A percentile compares a stretch with the other conserved stretches of the same genome.
Conservation (phyloP, 2,888 invertebrate genomes). For the Cephus spinipes region DNA sequence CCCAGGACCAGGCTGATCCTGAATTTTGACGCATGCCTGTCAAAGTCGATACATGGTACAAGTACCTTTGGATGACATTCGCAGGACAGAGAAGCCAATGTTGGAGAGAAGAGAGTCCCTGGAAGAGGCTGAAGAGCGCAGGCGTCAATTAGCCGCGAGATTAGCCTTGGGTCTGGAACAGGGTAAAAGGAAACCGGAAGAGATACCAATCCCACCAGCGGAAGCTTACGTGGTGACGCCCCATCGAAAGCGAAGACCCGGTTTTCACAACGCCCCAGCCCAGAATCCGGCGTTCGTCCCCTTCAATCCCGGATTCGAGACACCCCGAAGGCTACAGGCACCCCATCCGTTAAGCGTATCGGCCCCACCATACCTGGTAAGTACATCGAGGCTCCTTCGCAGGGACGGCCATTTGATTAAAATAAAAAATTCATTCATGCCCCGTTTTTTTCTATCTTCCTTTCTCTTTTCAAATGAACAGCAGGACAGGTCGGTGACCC, state of each 20-base stretch:
- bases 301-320: constrained; percentile 69
- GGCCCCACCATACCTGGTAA: constrained; percentile 75
- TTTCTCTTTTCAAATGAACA: constrained; percentile 20
- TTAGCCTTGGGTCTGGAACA: constrained; percentile 76
- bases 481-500: constrained; percentile 63
- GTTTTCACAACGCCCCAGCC: constrained; percentile 88
- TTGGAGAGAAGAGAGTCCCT: constrained; percentile 61
- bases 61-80: neutral
- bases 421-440: constrained; percentile 4
- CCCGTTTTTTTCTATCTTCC: constrained; percentile 15
- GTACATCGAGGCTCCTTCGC: constrained; percentile 16
- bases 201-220: constrained; percentile 76
- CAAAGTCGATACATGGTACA: neutral
- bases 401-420: neutral
- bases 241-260: constrained; percentile 86
- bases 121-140: constrained; percentile 60
- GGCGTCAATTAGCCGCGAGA: constrained; percentile 59
- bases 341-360: constrained; percentile 79
- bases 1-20: neutral
- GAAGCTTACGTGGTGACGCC: constrained; percentile 90
- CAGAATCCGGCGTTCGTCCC: constrained; percentile 90
- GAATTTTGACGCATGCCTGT: neutral
- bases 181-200: constrained; percentile 75
- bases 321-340: constrained; percentile 71
- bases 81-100: constrained; percentile 58